Evolutionary conservation across 2,113 vertebrate genomes (phyloP).

Genomic region (Cyprinus carpio): DNA sequence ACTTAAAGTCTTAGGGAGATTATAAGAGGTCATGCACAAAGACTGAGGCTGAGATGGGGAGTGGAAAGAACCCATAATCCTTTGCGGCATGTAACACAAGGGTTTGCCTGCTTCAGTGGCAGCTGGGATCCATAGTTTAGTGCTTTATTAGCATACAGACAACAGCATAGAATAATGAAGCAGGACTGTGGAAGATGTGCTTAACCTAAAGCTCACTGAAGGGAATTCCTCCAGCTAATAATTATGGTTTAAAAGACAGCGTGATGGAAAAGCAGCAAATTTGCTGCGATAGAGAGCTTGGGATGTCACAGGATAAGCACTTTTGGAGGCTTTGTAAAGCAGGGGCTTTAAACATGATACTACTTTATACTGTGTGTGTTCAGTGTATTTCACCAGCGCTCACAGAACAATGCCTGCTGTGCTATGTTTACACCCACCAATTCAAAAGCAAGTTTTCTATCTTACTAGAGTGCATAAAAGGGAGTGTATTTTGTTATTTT

Average conservation of each 20-base stretch:
- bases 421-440: background rate
- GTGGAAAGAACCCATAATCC: conserved; percentile 41
- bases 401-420: background rate
- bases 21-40: conserved; percentile 56
- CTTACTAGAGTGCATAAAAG: background rate
- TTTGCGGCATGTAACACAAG: conserved; percentile 15
- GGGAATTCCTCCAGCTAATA: conserved; percentile 37
- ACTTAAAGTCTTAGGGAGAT: conserved; percentile 63
- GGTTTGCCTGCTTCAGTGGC: conserved; percentile 16
- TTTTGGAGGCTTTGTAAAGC: conserved; percentile 8
- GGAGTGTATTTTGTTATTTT: background rate
- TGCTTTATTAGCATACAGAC: conserved; percentile 45
- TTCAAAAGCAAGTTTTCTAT: background rate
- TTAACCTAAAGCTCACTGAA: background rate
- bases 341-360: background rate
- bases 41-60: conserved; percentile 29
- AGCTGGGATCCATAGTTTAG: conserved; percentile 6
- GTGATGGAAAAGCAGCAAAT: conserved; percentile 48
- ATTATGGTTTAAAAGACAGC: conserved; percentile 6
- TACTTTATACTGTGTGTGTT: background rate
- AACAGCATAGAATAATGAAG: background rate
- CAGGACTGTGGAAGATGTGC: conserved; percentile 6
- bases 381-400: background rate
- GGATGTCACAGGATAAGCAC: conserved; percentile 12
- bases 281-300: conserved; percentile 14